phyloP scores from a whole-genome alignment of 2,113 vertebrate genomes.

The Channa maculata region DNA sequence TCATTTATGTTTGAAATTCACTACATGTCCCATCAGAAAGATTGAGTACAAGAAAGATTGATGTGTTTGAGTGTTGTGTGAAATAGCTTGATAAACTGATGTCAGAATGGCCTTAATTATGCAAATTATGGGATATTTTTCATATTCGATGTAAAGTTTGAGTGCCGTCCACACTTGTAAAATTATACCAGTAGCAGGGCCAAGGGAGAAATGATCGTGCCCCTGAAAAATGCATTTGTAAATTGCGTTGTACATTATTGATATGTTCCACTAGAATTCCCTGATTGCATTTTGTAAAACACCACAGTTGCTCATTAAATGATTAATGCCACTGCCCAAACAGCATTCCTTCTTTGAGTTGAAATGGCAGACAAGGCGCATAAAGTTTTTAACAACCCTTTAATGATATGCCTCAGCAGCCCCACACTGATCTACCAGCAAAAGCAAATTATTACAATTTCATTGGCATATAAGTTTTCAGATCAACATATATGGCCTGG shows the following conservation, averaged over 20 bases:
- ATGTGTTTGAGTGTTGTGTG: background rate
- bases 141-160: slow-evolving; percentile 28
- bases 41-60: slow-evolving; percentile 9
- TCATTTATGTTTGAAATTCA: slow-evolving; percentile 38
- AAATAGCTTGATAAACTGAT: slow-evolving; percentile 24
- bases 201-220: slow-evolving; percentile 24
- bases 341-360: slow-evolving; percentile 27
- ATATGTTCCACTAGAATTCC: slow-evolving; percentile 61
- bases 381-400: slow-evolving; percentile 45
- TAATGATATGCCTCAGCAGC: slow-evolving; percentile 63
- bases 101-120: slow-evolving; percentile 41
- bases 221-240: slow-evolving; percentile 58
- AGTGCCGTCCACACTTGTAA: slow-evolving; percentile 12
- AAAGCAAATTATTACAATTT: slow-evolving; percentile 56
- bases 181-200: slow-evolving; percentile 23
- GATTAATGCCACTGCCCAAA: slow-evolving; percentile 55
- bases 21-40: slow-evolving; percentile 18
- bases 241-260: slow-evolving; percentile 72
- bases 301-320: slow-evolving; percentile 67
- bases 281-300: slow-evolving; percentile 71
- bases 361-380: slow-evolving; percentile 37
- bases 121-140: slow-evolving; percentile 36
- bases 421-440: slow-evolving; percentile 27
- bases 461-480: slow-evolving; percentile 48
- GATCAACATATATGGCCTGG: slow-evolving; percentile 35